phyloP scores from a whole-genome alignment of 2,888 invertebrate species.

The Villa cingulata region DNA sequence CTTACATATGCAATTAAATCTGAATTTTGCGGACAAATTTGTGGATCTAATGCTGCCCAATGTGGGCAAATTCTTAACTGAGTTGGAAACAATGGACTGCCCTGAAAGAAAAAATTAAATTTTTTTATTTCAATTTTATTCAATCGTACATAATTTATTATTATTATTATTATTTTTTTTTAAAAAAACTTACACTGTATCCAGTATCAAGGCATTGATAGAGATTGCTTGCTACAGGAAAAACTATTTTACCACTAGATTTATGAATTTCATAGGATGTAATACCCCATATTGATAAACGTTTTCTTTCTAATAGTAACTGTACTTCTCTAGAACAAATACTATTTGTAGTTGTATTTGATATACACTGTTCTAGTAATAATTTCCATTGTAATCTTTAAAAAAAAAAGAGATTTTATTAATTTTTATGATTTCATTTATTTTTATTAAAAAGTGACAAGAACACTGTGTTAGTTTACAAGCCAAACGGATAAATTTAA shows the following conservation, averaged over 20 bases:
- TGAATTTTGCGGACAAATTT: conserved; percentile 44
- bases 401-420: too few relatives aligned
- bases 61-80: conserved; percentile 47
- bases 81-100: conserved; percentile 51
- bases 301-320: conserved; percentile 78
- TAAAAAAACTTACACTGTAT: conserved; percentile 50
- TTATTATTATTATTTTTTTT: too few relatives aligned
- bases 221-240: conserved; percentile 80
- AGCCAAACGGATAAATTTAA: too few relatives aligned
- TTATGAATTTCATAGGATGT: conserved; percentile 83
- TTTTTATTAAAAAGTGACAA: too few relatives aligned
- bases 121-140: not conserved
- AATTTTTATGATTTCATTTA: too few relatives aligned
- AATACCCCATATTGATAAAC: conserved; percentile 85
- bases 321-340: conserved; percentile 77
- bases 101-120: conserved; percentile 15
- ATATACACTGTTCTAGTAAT: conserved; percentile 64
- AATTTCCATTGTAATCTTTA: conserved; percentile 64
- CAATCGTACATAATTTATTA: too few relatives aligned
- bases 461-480: too few relatives aligned
- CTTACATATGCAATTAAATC: conserved; percentile 82
- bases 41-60: conserved; percentile 63
- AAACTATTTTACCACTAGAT: conserved; percentile 70
- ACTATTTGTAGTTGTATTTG: conserved; percentile 46
- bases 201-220: conserved; percentile 69